phyloP scores from a whole-genome alignment of 2,888 invertebrate genomes.

The Deroplatys truncata region DNA sequence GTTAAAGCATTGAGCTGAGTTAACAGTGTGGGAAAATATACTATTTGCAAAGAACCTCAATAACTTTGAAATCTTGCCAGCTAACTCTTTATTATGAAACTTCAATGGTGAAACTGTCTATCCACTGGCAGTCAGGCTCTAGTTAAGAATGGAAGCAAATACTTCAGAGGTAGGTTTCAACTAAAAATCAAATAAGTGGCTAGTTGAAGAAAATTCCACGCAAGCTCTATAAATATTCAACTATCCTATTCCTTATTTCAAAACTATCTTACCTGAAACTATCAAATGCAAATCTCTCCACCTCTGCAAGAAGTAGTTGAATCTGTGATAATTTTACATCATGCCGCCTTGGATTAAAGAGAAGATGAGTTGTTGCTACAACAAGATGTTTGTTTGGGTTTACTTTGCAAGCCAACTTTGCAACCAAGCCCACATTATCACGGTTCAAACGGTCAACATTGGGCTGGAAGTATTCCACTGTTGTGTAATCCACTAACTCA shows the following conservation, averaged over 20 bases:
- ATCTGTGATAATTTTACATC: slow-evolving; percentile 89
- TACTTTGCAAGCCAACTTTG: slow-evolving; percentile 60
- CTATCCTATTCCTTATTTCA: not conserved
- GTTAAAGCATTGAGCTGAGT: no score
- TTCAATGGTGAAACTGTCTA: no score
- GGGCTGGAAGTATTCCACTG: slow-evolving; percentile 64
- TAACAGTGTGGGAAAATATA: no score
- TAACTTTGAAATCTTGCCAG: no score
- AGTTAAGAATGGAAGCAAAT: no score
- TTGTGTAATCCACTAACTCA: slow-evolving; percentile 57
- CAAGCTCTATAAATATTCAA: no score
- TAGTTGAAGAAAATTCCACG: no score
- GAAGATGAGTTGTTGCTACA: slow-evolving; percentile 89
- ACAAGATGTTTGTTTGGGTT: slow-evolving; percentile 52
- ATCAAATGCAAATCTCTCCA: slow-evolving; percentile 67
- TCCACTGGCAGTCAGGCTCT: no score
- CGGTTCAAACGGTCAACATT: slow-evolving; percentile 66
- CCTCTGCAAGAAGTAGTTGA: slow-evolving; percentile 75
- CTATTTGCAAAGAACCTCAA: no score
- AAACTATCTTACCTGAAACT: not conserved
- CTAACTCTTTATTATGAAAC: no score
- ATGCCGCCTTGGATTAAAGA: slow-evolving; percentile 85
- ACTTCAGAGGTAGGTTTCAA: no score
- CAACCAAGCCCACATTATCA: slow-evolving; percentile 83
- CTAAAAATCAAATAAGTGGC: no score